These are phyloP conservation scores for Rhagologus leucostigma DNA, from an alignment of 2,113 vertebrate genomes.

Conservation along the genomic window DNA sequence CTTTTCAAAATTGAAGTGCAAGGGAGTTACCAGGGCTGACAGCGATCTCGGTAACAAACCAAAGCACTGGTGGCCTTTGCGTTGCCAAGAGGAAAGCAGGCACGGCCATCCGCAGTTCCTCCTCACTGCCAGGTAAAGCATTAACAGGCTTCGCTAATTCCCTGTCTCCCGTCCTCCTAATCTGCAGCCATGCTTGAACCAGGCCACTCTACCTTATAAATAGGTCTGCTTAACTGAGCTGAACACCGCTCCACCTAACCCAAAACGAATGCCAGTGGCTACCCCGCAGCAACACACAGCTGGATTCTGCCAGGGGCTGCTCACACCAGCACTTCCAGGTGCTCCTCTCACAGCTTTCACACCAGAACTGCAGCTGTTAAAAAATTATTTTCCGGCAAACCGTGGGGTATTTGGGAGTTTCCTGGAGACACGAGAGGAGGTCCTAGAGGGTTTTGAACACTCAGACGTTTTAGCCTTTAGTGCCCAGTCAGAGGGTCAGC, in stretches of 20 bases:
- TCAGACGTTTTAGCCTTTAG: neutral
- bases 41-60: neutral
- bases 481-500: neutral
- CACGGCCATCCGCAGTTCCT: neutral
- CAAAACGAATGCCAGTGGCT: neutral
- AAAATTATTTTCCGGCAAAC: neutral
- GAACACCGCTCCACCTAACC: neutral
- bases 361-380: fast-evolving
- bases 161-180: neutral
- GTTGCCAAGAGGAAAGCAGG: neutral
- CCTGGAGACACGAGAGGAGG: neutral
- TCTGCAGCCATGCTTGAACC: neutral
- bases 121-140: neutral
- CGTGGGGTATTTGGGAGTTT: fast-evolving
- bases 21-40: neutral
- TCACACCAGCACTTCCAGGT: neutral
- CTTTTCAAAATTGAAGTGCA: neutral
- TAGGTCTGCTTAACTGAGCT: neutral
- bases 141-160: neutral
- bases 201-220: neutral
- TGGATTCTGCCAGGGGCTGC: neutral
- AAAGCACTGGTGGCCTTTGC: neutral
- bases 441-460: neutral
- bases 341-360: neutral
- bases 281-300: neutral